A percentile compares a stretch with the other conserved stretches of the same genome.
These are phyloP conservation scores for Scolopax mira DNA, from an alignment of 2,113 vertebrate genomes.

Conservation along the genomic window DNA sequence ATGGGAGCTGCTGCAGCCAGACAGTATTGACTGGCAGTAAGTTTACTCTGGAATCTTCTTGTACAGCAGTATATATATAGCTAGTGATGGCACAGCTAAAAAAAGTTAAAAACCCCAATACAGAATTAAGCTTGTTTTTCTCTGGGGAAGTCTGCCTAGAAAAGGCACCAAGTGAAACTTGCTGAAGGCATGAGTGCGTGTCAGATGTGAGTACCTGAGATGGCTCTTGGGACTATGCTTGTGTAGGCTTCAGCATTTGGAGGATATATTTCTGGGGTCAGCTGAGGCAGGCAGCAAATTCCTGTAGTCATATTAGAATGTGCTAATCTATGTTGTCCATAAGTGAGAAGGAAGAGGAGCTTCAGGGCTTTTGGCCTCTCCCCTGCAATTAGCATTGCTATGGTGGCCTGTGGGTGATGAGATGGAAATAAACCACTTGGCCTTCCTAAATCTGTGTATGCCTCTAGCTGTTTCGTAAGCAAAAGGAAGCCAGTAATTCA, in stretches of 20 bases:
- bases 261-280: background rate
- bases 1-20: background rate
- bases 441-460: background rate
- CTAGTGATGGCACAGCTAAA: background rate
- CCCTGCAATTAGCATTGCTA: background rate
- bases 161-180: background rate
- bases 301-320: background rate
- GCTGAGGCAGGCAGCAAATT: background rate
- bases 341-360: background rate
- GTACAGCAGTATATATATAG: background rate
- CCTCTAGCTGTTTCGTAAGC: background rate
- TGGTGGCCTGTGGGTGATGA: background rate
- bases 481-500: background rate
- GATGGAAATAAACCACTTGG: background rate
- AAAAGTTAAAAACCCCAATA: background rate
- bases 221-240: background rate
- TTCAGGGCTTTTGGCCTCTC: background rate
- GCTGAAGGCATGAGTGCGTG: accelerated
- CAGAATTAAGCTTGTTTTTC: too few relatives aligned
- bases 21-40: accelerated
- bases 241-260: background rate
- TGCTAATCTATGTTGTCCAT: accelerated
- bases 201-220: accelerated
- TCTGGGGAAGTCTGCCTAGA: background rate
- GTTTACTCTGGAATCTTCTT: too few relatives aligned